These are phyloP conservation scores for Choristoneura rosaceana DNA, from an alignment of 2,888 invertebrate genomes.

Conservation along the genomic window DNA sequence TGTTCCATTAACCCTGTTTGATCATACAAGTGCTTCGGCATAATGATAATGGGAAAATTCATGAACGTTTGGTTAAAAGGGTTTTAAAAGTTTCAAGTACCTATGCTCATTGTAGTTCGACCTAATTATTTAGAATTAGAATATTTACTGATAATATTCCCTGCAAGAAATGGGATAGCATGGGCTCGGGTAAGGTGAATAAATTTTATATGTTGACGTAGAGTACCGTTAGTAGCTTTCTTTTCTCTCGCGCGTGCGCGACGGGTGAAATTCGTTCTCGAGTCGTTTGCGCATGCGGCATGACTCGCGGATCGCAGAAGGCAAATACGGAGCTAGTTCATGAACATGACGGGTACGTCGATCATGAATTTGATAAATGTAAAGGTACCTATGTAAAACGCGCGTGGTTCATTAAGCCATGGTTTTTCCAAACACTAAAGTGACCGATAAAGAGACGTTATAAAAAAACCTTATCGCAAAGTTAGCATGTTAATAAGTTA, in stretches of 20 bases:
- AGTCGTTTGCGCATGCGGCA: slow-evolving; percentile 52
- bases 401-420: neutral
- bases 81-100: slow-evolving; percentile 3
- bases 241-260: slow-evolving; percentile 61
- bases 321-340: slow-evolving; percentile 44
- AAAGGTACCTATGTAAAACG: neutral
- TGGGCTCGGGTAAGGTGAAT: slow-evolving; percentile 10
- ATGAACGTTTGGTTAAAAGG: slow-evolving; percentile 5
- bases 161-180: slow-evolving; percentile 2
- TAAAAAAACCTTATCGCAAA: neutral
- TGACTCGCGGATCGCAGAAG: slow-evolving; percentile 52
- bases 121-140: slow-evolving; percentile 4
- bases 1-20: slow-evolving; percentile 30
- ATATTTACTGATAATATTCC: neutral
- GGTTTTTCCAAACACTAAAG: neutral
- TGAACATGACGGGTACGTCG: slow-evolving; percentile 6
- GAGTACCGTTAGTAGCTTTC: slow-evolving; percentile 80
- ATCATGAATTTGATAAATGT: neutral
- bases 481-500: neutral
- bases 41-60: neutral
- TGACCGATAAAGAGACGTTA: neutral
- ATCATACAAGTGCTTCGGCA: slow-evolving; percentile 15
- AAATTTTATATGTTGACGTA: slow-evolving; percentile 44
- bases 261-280: slow-evolving; percentile 59
- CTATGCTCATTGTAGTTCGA: neutral